A percentile compares a stretch with the other conserved stretches of the same genome.
phyloP scores from a whole-genome alignment of 2,797 vertebrate genomes.

The Crax fasciolata region DNA sequence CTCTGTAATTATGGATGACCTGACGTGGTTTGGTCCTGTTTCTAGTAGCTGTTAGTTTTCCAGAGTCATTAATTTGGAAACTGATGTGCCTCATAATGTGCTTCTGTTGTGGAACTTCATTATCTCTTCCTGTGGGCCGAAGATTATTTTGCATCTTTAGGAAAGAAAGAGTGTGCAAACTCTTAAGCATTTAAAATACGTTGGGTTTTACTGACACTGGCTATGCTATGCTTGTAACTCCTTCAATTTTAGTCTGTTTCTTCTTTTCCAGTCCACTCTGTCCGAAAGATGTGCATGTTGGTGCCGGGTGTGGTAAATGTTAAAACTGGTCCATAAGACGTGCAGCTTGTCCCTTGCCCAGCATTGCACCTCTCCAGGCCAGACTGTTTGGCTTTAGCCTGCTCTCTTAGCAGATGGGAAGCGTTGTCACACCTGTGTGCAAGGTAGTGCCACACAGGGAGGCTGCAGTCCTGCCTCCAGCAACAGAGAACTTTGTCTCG shows the following conservation, averaged over 20 bases:
- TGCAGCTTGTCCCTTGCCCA: background rate
- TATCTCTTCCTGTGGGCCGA: background rate
- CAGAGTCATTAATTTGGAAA: slow-evolving; percentile 7
- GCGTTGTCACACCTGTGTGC: background rate
- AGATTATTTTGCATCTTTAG: background rate
- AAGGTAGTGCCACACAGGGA: background rate
- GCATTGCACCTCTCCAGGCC: background rate
- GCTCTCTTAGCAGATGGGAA: background rate
- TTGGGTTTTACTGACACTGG: background rate
- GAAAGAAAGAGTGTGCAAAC: background rate
- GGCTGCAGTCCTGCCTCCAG: background rate
- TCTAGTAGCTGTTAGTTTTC: slow-evolving; percentile 26
- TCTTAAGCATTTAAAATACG: background rate
- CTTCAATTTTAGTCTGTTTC: background rate
- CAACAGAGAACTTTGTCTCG: background rate
- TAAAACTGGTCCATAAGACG: background rate
- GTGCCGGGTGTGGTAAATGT: background rate
- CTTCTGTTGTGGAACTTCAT: background rate
- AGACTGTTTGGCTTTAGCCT: background rate
- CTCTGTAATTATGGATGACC: slow-evolving; percentile 44
- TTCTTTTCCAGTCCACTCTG: background rate
- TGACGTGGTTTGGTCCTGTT: slow-evolving; percentile 21
- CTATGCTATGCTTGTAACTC: background rate
- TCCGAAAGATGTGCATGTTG: background rate
- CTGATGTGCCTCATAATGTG: background rate